Percentiles rank a stretch among this genome's conserved stretches.
These are phyloP conservation scores for Dendrolimus pini DNA, from an alignment of 2,888 invertebrate species.

Conservation along the genomic window DNA sequence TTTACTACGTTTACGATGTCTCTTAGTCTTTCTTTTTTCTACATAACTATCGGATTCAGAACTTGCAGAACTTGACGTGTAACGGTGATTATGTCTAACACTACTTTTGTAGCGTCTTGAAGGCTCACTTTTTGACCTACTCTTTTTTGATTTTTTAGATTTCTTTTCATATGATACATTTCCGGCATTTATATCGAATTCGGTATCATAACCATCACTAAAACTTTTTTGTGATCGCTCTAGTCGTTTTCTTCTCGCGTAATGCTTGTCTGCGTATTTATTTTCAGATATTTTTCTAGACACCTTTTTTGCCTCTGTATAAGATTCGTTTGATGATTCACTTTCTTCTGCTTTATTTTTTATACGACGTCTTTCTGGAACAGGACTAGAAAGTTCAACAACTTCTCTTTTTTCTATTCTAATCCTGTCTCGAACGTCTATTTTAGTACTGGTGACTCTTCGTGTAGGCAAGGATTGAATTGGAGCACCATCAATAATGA, in stretches of 20 bases:
- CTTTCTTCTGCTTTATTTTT: conserved; percentile 34
- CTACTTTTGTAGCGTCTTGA: conserved; percentile 48
- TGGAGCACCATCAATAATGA: conserved; percentile 60
- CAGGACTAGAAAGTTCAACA: conserved; percentile 64
- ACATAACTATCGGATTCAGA: conserved; percentile 48
- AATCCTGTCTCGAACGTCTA: conserved; percentile 66
- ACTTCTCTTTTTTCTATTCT: conserved; percentile 71
- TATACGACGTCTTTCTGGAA: conserved; percentile 39
- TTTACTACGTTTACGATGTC: conserved; percentile 54
- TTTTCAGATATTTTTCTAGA: conserved; percentile 34
- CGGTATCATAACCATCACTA: conserved; percentile 70
- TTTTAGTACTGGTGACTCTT: conserved; percentile 70
- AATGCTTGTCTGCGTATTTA: conserved; percentile 43
- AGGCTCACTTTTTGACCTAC: conserved; percentile 68
- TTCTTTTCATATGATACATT: conserved; percentile 35
- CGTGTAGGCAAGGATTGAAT: conserved; percentile 62
- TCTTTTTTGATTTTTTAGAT: conserved; percentile 45
- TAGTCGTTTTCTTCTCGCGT: conserved; percentile 49
- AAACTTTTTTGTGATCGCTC: conserved; percentile 62
- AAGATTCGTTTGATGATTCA: conserved; percentile 61
- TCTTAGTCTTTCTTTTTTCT: conserved; percentile 58
- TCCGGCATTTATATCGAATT: conserved; percentile 42
- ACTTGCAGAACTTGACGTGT: conserved; percentile 50
- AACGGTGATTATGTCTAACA: conserved; percentile 38
- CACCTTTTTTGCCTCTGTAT: conserved; percentile 54